Conservation (phyloP, 1,140 invertebrate species). For the Campoletis sonorensis region DNA sequence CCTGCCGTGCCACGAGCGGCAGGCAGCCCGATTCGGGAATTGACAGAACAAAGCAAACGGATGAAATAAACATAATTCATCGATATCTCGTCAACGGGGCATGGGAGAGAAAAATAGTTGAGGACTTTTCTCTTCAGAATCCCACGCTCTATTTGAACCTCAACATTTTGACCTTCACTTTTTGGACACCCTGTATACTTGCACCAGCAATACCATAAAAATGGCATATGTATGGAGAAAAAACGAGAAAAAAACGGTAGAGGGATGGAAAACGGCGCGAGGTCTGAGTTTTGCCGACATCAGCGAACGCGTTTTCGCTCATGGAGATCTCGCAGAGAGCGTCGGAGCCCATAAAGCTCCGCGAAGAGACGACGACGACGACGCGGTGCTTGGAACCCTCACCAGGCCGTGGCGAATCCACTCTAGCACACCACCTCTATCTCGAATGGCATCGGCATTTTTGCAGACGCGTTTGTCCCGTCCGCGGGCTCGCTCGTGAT, state of each 20-base stretch:
- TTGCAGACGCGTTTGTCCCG: slow-evolving; percentile 58
- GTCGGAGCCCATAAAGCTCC: slow-evolving; percentile 37
- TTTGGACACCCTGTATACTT: too few species aligned
- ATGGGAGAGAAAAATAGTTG: too few species aligned
- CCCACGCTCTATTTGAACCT: too few species aligned
- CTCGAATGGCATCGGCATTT: slow-evolving; percentile 61
- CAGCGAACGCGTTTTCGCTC: slow-evolving; percentile 7
- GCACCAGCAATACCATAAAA: background rate
- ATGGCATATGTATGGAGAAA: background rate
- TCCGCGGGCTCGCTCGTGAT: slow-evolving; percentile 18
- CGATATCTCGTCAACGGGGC: too few species aligned
- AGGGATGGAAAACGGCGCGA: background rate
- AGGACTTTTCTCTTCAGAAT: too few species aligned
- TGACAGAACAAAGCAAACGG: background rate
- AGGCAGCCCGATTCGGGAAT: background rate
- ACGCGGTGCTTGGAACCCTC: slow-evolving; percentile 27
- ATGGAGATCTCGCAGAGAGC: slow-evolving; percentile 27
- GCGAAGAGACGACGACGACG: slow-evolving; percentile 25
- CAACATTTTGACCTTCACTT: too few species aligned
- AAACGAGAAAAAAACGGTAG: background rate
- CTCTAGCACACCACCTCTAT: slow-evolving; percentile 48
- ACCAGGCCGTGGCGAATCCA: slow-evolving; percentile 53
- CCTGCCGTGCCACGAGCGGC: background rate
- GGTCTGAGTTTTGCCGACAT: slow-evolving; percentile 8
- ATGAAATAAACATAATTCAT: too few species aligned